These are phyloP conservation scores for Eumerus sabulonum DNA, from an alignment of 2,888 invertebrate species.

Conservation along the genomic window DNA sequence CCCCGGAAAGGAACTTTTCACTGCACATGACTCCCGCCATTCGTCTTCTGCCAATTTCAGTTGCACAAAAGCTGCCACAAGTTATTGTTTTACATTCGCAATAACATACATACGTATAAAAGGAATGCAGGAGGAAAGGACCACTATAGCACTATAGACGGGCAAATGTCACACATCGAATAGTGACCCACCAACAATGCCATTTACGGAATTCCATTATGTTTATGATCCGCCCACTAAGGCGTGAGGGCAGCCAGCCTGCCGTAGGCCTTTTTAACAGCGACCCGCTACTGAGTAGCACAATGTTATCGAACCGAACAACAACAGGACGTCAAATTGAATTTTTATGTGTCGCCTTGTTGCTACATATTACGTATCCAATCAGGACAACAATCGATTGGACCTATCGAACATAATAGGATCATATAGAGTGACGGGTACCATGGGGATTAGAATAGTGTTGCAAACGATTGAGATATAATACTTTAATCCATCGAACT, in stretches of 20 bases:
- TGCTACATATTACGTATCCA: conserved; percentile 1
- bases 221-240: conserved; percentile 24
- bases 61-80: background rate
- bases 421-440: no score
- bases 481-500: no score
- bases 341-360: conserved; percentile 18
- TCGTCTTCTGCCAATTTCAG: conserved; percentile 33
- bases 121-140: conserved; percentile 3
- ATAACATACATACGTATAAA: no score
- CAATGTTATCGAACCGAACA: no score
- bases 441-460: no score
- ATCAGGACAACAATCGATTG: conserved; percentile 24
- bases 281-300: background rate
- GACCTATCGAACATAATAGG: no score
- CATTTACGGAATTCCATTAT: conserved; percentile 28
- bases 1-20: conserved; percentile 8
- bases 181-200: conserved; percentile 22
- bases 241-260: background rate
- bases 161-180: conserved; percentile 8
- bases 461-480: no score
- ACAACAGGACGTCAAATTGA: background rate
- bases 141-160: background rate
- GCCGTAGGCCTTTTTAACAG: conserved; percentile 20
- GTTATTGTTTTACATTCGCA: conserved; percentile 26
- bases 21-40: background rate